phyloP scores from a whole-genome alignment of 2,888 invertebrate species.

The Rhamnusium bicolor region DNA sequence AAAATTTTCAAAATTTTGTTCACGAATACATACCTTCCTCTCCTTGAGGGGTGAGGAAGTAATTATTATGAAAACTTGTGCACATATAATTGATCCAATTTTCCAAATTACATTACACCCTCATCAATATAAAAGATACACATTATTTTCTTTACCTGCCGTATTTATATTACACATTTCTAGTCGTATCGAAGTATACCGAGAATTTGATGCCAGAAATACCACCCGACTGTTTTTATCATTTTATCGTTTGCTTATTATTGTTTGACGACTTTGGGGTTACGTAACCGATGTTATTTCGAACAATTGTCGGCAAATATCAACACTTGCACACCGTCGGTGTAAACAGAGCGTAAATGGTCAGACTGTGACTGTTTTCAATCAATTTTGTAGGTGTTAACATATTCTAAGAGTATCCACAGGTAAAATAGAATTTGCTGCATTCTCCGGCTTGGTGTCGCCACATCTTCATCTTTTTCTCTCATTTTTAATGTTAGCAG shows the following conservation, averaged over 20 bases:
- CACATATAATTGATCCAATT: too few relatives aligned
- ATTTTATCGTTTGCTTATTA: constrained; percentile 34
- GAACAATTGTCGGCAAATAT: constrained; percentile 54
- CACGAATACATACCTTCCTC: too few relatives aligned
- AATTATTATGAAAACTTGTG: too few relatives aligned
- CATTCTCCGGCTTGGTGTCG: constrained; percentile 70
- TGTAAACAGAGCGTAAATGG: constrained; percentile 34
- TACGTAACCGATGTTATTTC: constrained; percentile 45
- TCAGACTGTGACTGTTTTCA: constrained; percentile 46
- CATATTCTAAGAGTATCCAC: constrained; percentile 60
- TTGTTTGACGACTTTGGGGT: constrained; percentile 50
- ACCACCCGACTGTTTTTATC: constrained; percentile 13
- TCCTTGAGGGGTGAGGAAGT: too few relatives aligned
- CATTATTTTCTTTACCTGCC: too few relatives aligned
- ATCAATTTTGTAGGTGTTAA: constrained; percentile 51
- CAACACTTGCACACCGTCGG: constrained; percentile 42
- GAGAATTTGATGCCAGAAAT: neutral
- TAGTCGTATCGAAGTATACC: neutral
- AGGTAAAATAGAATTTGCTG: constrained; percentile 70
- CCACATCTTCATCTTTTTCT: constrained; percentile 63
- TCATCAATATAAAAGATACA: too few relatives aligned
- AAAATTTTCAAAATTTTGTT: too few relatives aligned
- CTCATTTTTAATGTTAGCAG: constrained; percentile 42
- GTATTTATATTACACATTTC: neutral
- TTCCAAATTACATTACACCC: too few relatives aligned